phyloP scores from a whole-genome alignment of 2,888 invertebrate genomes.

The Drosophila nr. perissopoda region DNA sequence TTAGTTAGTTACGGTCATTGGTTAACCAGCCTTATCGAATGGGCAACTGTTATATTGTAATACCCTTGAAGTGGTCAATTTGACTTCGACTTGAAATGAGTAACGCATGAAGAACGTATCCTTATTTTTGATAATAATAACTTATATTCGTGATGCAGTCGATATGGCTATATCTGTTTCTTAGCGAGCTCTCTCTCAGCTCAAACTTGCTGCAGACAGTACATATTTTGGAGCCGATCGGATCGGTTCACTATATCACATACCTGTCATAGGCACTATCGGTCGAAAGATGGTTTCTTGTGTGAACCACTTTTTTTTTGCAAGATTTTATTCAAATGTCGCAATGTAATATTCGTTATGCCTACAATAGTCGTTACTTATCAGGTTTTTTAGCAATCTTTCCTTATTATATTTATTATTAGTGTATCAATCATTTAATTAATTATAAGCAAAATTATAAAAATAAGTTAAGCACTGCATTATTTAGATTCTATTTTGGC shows the following conservation, averaged over 20 bases:
- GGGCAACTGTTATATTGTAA: slow-evolving; percentile 6
- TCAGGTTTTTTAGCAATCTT: neutral
- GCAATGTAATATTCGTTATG: neutral
- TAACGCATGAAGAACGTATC: neutral
- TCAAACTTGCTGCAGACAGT: neutral
- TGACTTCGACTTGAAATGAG: neutral
- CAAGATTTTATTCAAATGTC: neutral
- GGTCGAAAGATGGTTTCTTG: neutral
- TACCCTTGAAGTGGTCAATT: neutral
- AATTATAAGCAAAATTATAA: neutral
- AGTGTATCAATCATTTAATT: neutral
- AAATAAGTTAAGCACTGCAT: neutral
- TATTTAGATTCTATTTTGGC: neutral
- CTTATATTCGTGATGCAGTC: neutral
- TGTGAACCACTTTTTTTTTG: neutral
- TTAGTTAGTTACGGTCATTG: slow-evolving; percentile 13
- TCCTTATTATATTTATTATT: neutral
- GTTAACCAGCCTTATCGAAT: slow-evolving; percentile 24
- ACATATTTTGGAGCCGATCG: too few relatives aligned
- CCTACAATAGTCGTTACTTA: neutral
- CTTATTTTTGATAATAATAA: neutral
- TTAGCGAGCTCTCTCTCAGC: neutral
- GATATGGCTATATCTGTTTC: neutral
- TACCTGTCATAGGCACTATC: neutral
- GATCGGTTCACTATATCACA: neutral